These are phyloP conservation scores for Lethenteron camtschaticum DNA, from an alignment of 2,113 vertebrate species.

Conservation along the genomic window DNA sequence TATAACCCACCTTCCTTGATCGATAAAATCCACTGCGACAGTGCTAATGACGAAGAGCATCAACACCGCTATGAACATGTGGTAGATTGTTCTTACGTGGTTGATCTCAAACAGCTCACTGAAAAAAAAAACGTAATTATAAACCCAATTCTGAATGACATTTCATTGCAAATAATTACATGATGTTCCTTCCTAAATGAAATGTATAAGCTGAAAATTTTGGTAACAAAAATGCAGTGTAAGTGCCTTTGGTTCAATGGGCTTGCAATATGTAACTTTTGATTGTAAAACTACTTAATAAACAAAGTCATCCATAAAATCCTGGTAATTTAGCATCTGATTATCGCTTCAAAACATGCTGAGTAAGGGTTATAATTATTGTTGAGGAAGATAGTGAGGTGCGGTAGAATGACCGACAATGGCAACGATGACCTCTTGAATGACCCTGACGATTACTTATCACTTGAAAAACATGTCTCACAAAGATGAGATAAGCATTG, in stretches of 20 bases:
- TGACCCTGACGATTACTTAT: no score
- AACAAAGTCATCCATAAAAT: neutral
- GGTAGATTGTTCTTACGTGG: slow-evolving; percentile 88
- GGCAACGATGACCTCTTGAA: no score
- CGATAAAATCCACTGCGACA: slow-evolving; percentile 65
- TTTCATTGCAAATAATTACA: neutral
- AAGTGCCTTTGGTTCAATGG: neutral
- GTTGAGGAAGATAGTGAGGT: no score
- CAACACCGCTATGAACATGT: slow-evolving; percentile 93
- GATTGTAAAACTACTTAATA: neutral
- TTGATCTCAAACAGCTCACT: slow-evolving; percentile 93
- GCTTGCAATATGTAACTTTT: neutral
- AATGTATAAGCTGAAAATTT: neutral
- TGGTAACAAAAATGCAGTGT: neutral
- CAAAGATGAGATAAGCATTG: no score
- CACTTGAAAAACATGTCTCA: no score
- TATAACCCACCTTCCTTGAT: slow-evolving; percentile 61
- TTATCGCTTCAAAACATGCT: no score
- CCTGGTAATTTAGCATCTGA: no score
- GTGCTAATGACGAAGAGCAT: slow-evolving; percentile 87
- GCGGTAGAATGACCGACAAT: no score
- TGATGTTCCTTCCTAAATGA: neutral
- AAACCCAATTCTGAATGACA: neutral
- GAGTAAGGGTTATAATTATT: no score
- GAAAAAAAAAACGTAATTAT: slow-evolving; percentile 10